A percentile compares a stretch with the other conserved stretches of the same genome.
Conservation (phyloP, 2,113 vertebrate species). For the Rhombomys opimus region DNA sequence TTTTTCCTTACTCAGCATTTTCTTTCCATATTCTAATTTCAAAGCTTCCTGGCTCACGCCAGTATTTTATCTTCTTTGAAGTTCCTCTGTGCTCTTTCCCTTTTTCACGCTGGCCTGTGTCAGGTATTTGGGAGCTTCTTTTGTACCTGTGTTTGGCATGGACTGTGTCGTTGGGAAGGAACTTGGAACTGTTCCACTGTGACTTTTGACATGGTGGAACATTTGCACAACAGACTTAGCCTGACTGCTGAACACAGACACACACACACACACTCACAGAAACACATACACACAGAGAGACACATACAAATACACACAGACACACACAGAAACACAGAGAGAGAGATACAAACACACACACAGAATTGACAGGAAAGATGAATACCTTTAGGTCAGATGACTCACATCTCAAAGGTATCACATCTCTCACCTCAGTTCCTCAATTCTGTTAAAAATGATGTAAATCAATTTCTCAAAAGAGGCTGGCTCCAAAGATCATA, state of each 20-base stretch:
- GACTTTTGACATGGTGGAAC: slow-evolving; percentile 26
- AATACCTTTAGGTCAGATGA: slow-evolving; percentile 55
- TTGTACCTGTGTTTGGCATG: slow-evolving; percentile 58
- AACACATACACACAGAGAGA: not conserved
- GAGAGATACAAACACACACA: not conserved
- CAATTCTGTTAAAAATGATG: slow-evolving; percentile 55
- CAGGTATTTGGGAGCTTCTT: slow-evolving; percentile 47
- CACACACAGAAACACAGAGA: not conserved
- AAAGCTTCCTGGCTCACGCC: slow-evolving; percentile 19
- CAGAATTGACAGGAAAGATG: not conserved
- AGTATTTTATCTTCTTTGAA: slow-evolving; percentile 56
- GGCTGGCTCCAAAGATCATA: not conserved
- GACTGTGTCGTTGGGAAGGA: slow-evolving; percentile 51
- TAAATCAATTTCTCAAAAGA: slow-evolving; percentile 66
- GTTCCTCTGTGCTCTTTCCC: slow-evolving; percentile 13
- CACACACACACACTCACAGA: not conserved
- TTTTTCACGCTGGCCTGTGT: slow-evolving; percentile 38
- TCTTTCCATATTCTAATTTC: slow-evolving; percentile 13
- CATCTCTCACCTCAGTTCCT: slow-evolving; percentile 60
- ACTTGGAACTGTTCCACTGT: slow-evolving; percentile 27
- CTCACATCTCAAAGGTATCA: slow-evolving; percentile 52
- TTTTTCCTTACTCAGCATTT: not conserved
- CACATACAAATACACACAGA: not conserved
- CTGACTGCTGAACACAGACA: slow-evolving; percentile 23
- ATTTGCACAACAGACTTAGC: not conserved